phyloP scores from a whole-genome alignment of 2,888 invertebrate species.

The Coronaproctus castanopsis region DNA sequence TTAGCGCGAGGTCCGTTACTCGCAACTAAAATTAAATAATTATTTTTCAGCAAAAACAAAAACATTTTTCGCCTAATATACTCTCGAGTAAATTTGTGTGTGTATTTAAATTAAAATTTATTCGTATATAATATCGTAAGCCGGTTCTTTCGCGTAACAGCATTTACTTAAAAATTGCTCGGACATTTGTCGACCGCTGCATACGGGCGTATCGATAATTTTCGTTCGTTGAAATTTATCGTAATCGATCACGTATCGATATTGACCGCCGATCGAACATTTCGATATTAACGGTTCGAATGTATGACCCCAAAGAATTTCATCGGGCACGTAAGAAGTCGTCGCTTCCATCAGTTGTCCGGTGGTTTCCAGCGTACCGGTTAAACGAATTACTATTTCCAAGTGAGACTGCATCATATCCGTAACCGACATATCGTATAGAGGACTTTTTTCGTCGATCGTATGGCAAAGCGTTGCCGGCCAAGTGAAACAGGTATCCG shows the following conservation, averaged over 20 bases:
- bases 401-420: slow-evolving; percentile 36
- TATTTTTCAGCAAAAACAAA: too few species aligned
- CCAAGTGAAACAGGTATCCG: slow-evolving; percentile 54
- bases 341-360: slow-evolving; percentile 48
- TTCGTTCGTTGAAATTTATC: slow-evolving; percentile 42
- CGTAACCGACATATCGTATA: slow-evolving; percentile 54
- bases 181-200: slow-evolving; percentile 27
- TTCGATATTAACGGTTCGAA: slow-evolving; percentile 42
- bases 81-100: too few species aligned
- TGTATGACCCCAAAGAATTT: slow-evolving; percentile 63
- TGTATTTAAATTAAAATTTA: neutral
- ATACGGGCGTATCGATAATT: slow-evolving; percentile 37
- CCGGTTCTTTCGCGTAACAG: neutral
- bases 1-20: too few species aligned
- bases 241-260: slow-evolving; percentile 37
- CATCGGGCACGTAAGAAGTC: slow-evolving; percentile 55
- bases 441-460: slow-evolving; percentile 55
- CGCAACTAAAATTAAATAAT: too few species aligned
- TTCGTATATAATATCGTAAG: neutral
- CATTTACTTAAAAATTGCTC: slow-evolving; percentile 2
- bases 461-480: slow-evolving; percentile 68
- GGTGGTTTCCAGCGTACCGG: slow-evolving; percentile 59
- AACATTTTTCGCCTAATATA: too few species aligned
- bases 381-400: slow-evolving; percentile 44
- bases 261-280: neutral